Evolutionary conservation across 2,888 invertebrate genomes (phyloP).

Genomic region (Arenicola marina): DNA sequence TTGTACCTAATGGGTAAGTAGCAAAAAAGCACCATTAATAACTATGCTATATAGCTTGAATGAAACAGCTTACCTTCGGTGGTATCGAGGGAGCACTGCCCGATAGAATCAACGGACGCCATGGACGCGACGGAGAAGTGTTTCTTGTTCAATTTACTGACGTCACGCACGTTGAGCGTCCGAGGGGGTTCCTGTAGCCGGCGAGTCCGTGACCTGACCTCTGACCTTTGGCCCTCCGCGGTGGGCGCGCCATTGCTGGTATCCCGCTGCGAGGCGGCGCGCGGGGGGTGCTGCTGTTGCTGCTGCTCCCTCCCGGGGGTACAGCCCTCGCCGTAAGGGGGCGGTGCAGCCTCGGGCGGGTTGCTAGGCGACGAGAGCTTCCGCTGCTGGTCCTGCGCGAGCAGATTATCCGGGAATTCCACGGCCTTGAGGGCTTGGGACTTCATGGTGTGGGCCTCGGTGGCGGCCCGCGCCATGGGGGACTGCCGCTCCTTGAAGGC

Average conservation of each 20-base stretch:
- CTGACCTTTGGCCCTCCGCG: background rate
- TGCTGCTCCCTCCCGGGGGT: too few species aligned
- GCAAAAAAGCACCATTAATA: too few species aligned
- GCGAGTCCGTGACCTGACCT: background rate
- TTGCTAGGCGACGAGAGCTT: background rate
- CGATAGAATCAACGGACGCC: background rate
- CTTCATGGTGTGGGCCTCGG: constrained; percentile 19
- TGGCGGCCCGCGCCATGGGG: constrained; percentile 32
- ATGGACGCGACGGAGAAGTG: background rate
- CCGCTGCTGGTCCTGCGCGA: background rate
- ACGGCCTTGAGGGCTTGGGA: constrained; percentile 31
- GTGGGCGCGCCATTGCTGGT: background rate
- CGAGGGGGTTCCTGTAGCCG: background rate
- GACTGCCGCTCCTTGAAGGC: constrained; percentile 47
- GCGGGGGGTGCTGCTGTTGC: background rate
- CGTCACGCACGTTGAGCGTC: constrained; percentile 2
- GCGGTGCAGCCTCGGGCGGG: background rate
- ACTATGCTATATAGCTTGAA: too few species aligned
- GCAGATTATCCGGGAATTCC: constrained; percentile 2
- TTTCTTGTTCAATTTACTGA: background rate
- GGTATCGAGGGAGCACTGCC: background rate
- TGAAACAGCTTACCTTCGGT: background rate
- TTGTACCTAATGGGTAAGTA: too few species aligned
- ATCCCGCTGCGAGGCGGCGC: background rate
- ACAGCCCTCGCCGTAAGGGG: too few species aligned